phyloP scores from a whole-genome alignment of 2,888 invertebrate species.

The Aromia moschata region DNA sequence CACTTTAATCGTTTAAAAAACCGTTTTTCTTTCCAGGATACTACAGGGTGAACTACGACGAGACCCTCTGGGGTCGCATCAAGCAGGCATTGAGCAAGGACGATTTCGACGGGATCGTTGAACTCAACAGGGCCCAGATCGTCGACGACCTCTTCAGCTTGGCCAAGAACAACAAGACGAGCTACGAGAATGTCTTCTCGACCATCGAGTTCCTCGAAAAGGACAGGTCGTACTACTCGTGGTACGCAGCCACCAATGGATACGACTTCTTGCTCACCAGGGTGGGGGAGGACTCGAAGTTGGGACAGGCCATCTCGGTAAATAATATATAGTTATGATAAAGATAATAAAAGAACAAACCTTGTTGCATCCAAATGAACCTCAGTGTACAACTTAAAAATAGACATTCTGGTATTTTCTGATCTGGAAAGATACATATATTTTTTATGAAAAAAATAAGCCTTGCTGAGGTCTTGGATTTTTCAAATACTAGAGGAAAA shows the following conservation, averaged over 20 bases:
- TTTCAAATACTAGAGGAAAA: no score
- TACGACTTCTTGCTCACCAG: conserved; percentile 39
- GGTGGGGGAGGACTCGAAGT: conserved; percentile 31
- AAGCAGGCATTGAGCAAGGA: conserved; percentile 61
- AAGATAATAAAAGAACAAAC: no score
- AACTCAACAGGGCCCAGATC: conserved; percentile 77
- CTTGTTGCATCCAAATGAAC: no score
- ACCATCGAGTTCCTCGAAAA: conserved; percentile 73
- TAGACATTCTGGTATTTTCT: no score
- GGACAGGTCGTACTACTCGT: conserved; percentile 77
- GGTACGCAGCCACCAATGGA: conserved; percentile 69
- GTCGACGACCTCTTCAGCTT: conserved; percentile 78
- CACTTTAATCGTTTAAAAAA: no score
- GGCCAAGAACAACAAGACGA: conserved; percentile 65
- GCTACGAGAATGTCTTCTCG: conserved; percentile 69
- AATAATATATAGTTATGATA: no score
- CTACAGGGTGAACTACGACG: conserved; percentile 75
- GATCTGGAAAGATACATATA: no score
- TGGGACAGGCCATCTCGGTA: conserved; percentile 35
- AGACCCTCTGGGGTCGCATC: conserved; percentile 71
- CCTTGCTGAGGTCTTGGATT: no score
- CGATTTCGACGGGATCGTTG: conserved; percentile 65
- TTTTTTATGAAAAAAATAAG: no score
- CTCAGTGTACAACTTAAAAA: no score
- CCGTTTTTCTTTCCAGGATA: conserved; percentile 66